phyloP scores from a whole-genome alignment of 2,797 vertebrate genomes.

The Karalla daura region DNA sequence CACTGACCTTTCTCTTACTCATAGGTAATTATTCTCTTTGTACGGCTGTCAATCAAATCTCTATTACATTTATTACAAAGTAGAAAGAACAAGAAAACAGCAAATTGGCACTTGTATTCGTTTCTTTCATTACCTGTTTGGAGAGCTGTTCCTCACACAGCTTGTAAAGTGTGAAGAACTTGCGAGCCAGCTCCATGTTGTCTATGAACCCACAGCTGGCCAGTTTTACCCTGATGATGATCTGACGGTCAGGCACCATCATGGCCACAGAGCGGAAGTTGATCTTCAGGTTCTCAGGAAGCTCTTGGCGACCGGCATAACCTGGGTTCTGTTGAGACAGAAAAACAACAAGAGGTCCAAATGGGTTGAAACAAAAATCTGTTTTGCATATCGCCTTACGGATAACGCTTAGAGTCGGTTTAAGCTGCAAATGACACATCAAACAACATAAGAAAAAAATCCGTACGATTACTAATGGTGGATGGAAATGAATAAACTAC shows the following conservation, averaged over 20 bases:
- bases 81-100: too few relatives aligned
- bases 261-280: conserved; percentile 97
- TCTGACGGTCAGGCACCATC: conserved; percentile 98
- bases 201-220: conserved; percentile 96
- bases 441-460: background rate
- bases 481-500: background rate
- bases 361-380: background rate
- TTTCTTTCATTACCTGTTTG: conserved; percentile 88
- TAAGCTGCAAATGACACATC: background rate
- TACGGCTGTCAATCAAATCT: too few relatives aligned
- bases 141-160: conserved; percentile 98
- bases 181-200: conserved; percentile 92
- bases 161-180: conserved; percentile 96
- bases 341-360: background rate
- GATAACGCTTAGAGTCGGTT: background rate
- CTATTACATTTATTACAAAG: too few relatives aligned
- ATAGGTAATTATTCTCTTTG: too few relatives aligned
- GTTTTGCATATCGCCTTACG: background rate
- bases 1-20: too few relatives aligned
- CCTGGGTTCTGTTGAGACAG: conserved; percentile 89
- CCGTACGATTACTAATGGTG: background rate
- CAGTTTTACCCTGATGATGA: conserved; percentile 96
- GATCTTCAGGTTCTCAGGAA: conserved; percentile 98
- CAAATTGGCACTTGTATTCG: too few relatives aligned
- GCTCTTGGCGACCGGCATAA: conserved; percentile 94